Base-by-base conservation (phyloP, 2,797 vertebrate genomes). In the Huso huso region DNA sequence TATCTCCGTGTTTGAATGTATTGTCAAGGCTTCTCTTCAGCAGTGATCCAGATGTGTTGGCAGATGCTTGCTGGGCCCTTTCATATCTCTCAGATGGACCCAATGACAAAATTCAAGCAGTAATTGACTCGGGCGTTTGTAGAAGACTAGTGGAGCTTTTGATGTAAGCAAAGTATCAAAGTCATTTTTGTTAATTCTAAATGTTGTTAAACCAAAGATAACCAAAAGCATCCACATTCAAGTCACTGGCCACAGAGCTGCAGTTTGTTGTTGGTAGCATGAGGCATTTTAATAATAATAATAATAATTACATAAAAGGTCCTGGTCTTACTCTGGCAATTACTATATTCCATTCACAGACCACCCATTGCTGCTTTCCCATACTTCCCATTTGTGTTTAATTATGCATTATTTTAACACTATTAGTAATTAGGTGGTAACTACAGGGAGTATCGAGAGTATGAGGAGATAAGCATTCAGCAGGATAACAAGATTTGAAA, bases 91-190 rank as follows among this genome's bases (percentile, higher is more conserved):
- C 94, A 6, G 94, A 95, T 67, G 93, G 94, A 72, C 91, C 93
- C 37, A 94, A 95, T 71, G 93, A 95, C 77, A 94, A 95, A 87
- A 95, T 95, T 78, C 93, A 95, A 85, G 88, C 91, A 1, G 94
- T 95, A 77, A 94, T 95, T 71, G 93, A 95, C 80, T 95, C 93
- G 2, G 94, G 92, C 68, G 94, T 95, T 57, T 95, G 93, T 76
- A 84, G 91, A 79, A 90, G 92, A 82, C 82, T 95, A 79, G 93
- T 95, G 70, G 93, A 95, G 81, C 86, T 95, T 75, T 88, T 95
- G 69, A 94, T 94, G 93, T 95, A 88, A 93, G 85, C 81, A 66
- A 11, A 5, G n/a, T 10, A 11, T 18, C 18, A 48, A 12, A 48
- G 62, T 48, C 11, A 60, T 18, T 65, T n/a, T 50, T 60, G 55